These are phyloP conservation scores for Acanthacorydalis orientalis DNA, from an alignment of 2,888 invertebrate genomes.

Conservation along the genomic window DNA sequence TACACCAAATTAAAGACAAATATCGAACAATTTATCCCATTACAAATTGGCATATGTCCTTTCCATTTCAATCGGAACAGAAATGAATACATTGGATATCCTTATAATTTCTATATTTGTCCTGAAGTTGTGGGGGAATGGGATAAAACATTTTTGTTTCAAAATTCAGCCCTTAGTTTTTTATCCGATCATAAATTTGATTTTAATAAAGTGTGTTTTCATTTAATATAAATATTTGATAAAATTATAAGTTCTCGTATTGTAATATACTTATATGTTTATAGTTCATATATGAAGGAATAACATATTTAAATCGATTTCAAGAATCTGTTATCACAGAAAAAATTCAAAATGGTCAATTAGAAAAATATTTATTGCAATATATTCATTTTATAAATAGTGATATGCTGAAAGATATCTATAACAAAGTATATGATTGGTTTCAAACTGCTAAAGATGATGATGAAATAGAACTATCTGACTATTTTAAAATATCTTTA, in stretches of 20 bases:
- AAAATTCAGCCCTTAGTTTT: constrained; percentile 46
- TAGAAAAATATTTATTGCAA: constrained; percentile 12
- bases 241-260: neutral
- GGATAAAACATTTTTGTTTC: constrained; percentile 42
- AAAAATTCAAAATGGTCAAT: constrained; percentile 22
- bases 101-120: constrained; percentile 51
- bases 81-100: constrained; percentile 40
- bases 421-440: constrained; percentile 22
- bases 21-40: constrained; percentile 35
- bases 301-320: constrained; percentile 43
- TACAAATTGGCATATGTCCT: constrained; percentile 52
- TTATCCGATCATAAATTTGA: constrained; percentile 44
- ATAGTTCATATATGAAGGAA: constrained; percentile 50
- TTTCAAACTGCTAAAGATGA: constrained; percentile 14
- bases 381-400: constrained; percentile 15
- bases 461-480: constrained; percentile 16
- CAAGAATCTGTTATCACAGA: constrained; percentile 29
- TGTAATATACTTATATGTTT: constrained; percentile 6
- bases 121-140: constrained; percentile 44
- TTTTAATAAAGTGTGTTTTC: constrained; percentile 51
- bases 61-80: constrained; percentile 38
- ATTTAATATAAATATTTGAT: neutral
- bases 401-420: constrained; percentile 24
- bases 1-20: constrained; percentile 33
- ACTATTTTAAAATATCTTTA: constrained; percentile 13